Base-by-base conservation (phyloP, 1,140 invertebrate genomes). In the Hirudo medicinalis region DNA sequence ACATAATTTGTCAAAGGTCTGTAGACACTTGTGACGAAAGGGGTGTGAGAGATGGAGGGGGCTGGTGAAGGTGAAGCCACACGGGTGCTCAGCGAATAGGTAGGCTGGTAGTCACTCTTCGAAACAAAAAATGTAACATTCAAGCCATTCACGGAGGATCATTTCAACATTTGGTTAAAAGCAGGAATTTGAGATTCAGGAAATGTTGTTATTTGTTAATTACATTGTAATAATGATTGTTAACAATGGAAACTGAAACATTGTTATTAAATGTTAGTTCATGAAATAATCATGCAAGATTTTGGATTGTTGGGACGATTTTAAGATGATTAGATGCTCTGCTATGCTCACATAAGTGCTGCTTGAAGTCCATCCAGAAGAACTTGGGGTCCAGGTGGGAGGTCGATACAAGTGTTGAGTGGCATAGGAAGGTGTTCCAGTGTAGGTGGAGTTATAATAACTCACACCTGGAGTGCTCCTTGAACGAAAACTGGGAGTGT, bases 1-100 rank as follows among this genome's bases (percentile, higher is more conserved):
- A 63, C 57, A 63, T 63, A 63, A 63, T 22, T 63, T 25, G 57
- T 63, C 57, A 63, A 63, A 63, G 57, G 57, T 32, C 57, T 63
- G 57, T 63, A 63, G 29, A 63, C 57, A 20, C 29, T 63, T 25
- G 57, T 25, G 57, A 32, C 57, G 57, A 63, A 63, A 63, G 4
- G 3, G 57, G 57, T 63, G 4, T 22, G 29, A 25, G 22, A 32
- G 6, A 13, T 11, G 57, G 20, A 11, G 29, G 57, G 29, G 43
- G 15, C 0, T 49, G 43, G 43, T 49, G 43, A 49, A 15, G 57
- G 57, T 22, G 22, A 32, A 63, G 22, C 29, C 22, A 63, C 57
- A 9, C 29, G 57, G 22, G 57, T 63, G 8, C 22, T 25, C 57
- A 63, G 29, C 1, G 22, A 32, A 15, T 63, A 63, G 22, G 6